These are phyloP conservation scores for Temnothorax rugatulus DNA, from an alignment of 2,888 invertebrate genomes.

Conservation along the genomic window DNA sequence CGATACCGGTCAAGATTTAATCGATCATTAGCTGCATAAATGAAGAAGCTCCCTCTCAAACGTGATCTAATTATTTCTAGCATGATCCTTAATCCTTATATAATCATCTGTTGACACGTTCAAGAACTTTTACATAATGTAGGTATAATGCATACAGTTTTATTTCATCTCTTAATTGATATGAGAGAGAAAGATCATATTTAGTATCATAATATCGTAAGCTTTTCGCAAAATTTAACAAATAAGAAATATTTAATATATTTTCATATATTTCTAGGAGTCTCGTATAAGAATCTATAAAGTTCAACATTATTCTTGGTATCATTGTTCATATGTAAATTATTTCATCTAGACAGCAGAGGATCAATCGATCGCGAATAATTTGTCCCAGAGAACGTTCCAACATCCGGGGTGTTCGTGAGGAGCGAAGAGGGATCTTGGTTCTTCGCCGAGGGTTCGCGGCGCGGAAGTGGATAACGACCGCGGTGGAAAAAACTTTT, in stretches of 20 bases:
- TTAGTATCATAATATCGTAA: background rate
- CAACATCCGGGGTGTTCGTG: conserved; percentile 61
- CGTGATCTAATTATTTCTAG: conserved; percentile 4
- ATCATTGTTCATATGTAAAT: conserved; percentile 43
- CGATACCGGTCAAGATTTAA: conserved; percentile 54
- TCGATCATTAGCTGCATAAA: conserved; percentile 56
- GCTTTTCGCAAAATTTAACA: background rate
- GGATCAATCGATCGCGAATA: conserved; percentile 71
- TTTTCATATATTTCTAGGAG: background rate
- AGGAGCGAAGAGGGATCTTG: conserved; percentile 56
- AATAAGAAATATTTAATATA: background rate
- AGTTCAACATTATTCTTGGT: background rate
- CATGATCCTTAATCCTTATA: background rate
- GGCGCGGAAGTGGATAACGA: conserved; percentile 75
- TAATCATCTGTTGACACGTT: background rate
- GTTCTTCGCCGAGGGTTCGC: conserved; percentile 66
- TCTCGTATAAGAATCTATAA: background rate
- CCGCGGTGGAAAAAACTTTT: conserved; percentile 73
- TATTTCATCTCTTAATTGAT: background rate
- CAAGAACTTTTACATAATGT: background rate
- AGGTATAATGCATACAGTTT: background rate
- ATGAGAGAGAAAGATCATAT: background rate
- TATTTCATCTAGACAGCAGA: conserved; percentile 65
- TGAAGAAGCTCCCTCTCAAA: conserved; percentile 10
- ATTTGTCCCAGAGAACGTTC: conserved; percentile 67